Evolutionary conservation across 2,113 vertebrate genomes (phyloP), one percentile per base, ranked within the genome.

Genomic region (Pteronura brasiliensis): DNA sequence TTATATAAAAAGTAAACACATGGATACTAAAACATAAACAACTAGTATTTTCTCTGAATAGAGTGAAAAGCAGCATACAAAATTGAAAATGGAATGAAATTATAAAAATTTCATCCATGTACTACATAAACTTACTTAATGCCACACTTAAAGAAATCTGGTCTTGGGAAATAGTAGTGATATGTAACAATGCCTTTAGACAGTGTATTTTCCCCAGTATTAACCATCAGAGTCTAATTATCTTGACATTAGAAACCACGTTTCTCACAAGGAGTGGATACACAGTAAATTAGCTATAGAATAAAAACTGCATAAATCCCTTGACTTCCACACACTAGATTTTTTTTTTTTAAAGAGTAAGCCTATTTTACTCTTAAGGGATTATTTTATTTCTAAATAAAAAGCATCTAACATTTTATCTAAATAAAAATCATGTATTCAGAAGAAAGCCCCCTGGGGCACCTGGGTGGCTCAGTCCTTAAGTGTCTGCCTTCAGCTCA

Each of bases 301-400:
- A 59, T 81, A 81, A 92, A 65, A 1, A 88, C 12, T 17, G 0
- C 13, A 81, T 31, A 95, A 89, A 31, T 57, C n/a, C 25, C 65
- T 52, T 74, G 34, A 59, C 9, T 91, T 96, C 2, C 17, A 72
- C 4, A 87, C 6, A 91, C 4, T 80, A 15, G 2, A 57, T 67
- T 86, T 91, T 95, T 93, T 95, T 95, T 95, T 95, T 72, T 49
- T 80, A 49, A 79, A 80, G n/a, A 89, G 1, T 85, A 93, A 93
- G 8, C 82, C 2, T 18, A 77, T 42, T 44, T 86, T 61, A 74
- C 25, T 74, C 52, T 67, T 79, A 88, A 90, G 44, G 52, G 84
- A 93, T 84, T 11, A 76, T 91, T 92, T 95, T 55, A 89, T 90
- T 95, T 96, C 69, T 90, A 94, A 88, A 91, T 82, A 88, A 93